Conservation (phyloP, 2,113 vertebrate genomes). For the Suricata suricatta region DNA sequence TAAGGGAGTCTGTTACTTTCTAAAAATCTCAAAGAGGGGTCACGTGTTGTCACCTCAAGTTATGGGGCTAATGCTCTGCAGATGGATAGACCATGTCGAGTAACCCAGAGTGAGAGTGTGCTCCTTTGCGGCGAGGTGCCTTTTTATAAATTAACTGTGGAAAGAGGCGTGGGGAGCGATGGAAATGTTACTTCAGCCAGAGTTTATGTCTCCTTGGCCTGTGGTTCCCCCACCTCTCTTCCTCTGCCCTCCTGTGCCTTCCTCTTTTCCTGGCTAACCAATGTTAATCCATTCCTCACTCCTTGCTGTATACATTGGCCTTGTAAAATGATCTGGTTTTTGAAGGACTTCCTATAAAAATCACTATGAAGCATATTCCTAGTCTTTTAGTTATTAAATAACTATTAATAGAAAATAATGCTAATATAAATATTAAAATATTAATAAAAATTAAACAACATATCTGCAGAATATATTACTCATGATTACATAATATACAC, state of each 20-base stretch:
- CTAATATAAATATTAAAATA: not conserved
- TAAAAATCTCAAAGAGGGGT: not conserved
- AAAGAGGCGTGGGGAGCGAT: not conserved
- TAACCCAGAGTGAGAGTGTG: not conserved
- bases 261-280: not conserved
- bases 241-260: not conserved
- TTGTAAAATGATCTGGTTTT: not conserved
- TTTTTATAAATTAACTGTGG: not conserved
- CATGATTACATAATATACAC: not conserved
- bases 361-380: not conserved
- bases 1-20: not conserved
- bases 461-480: not conserved
- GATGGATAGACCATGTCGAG: not conserved
- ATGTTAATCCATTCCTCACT: not conserved
- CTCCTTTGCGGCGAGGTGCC: not conserved
- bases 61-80: not conserved
- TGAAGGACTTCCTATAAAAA: not conserved
- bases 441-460: not conserved
- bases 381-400: not conserved
- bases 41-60: not conserved
- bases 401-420: not conserved
- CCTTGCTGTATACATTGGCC: not conserved
- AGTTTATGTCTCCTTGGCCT: not conserved
- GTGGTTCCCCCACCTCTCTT: not conserved
- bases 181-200: not conserved